phyloP scores from a whole-genome alignment of 35 echinoderm and acorn worm genomes.

The Amphiura filiformis region DNA sequence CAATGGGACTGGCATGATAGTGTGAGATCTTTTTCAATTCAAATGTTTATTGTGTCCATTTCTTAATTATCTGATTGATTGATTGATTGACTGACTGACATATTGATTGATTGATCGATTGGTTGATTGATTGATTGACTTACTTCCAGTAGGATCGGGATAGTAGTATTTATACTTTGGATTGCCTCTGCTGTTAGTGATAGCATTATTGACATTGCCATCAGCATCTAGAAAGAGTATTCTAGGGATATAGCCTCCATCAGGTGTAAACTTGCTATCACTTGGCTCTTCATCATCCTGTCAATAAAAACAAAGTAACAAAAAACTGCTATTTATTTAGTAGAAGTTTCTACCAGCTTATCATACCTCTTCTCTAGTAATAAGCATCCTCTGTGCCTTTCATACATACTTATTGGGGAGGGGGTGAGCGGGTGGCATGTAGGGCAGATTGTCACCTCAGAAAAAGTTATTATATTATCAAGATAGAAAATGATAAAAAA shows the following conservation, averaged over 20 bases:
- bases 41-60: too few relatives aligned
- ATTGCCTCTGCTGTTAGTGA: constrained; percentile 71
- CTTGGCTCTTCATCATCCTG: constrained; percentile 92
- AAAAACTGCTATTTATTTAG: background rate
- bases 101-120: too few relatives aligned
- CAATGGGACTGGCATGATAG: too few relatives aligned
- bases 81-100: too few relatives aligned
- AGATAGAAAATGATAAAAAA: too few relatives aligned
- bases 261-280: constrained; percentile 67
- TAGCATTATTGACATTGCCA: constrained; percentile 58
- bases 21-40: too few relatives aligned
- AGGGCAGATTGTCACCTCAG: too few relatives aligned
- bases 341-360: background rate
- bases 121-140: too few relatives aligned
- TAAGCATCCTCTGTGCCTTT: background rate
- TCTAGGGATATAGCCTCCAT: constrained; percentile 94
- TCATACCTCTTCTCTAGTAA: background rate
- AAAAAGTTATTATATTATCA: too few relatives aligned
- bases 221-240: constrained; percentile 76
- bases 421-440: too few relatives aligned
- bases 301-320: background rate
- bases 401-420: too few relatives aligned
- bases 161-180: constrained; percentile 91
- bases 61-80: too few relatives aligned
- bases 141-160: constrained; percentile 61